phyloP scores from a whole-genome alignment of 2,113 vertebrate genomes.

The Ciconia boyciana region DNA sequence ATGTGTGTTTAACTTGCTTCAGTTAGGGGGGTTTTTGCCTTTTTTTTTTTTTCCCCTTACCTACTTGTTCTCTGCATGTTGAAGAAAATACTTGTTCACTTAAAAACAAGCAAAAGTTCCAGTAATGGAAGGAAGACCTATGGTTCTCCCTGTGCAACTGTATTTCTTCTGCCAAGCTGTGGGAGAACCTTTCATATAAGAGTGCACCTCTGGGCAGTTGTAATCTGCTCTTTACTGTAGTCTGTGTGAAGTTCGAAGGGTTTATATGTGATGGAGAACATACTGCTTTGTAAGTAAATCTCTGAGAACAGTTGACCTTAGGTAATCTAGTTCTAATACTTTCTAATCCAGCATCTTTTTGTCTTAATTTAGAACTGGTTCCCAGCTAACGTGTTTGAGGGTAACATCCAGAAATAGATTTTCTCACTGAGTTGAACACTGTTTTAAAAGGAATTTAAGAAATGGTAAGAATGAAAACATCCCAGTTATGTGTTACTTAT shows the following conservation, averaged over 20 bases:
- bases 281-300: background rate
- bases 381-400: background rate
- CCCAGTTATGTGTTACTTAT: background rate
- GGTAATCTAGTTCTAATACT: slow-evolving; percentile 34
- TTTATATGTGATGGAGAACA: background rate
- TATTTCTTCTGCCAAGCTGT: background rate
- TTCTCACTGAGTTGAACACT: background rate
- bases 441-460: background rate
- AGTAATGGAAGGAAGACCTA: background rate
- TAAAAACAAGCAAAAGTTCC: background rate
- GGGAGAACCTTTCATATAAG: background rate
- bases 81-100: background rate
- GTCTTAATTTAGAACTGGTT: slow-evolving; percentile 26
- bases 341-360: slow-evolving; percentile 22
- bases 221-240: background rate
- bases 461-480: background rate
- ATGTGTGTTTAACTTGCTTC: background rate
- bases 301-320: background rate
- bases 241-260: background rate
- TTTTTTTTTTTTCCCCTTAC: background rate
- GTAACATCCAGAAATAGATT: background rate
- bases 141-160: background rate
- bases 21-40: background rate
- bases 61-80: background rate
- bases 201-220: background rate